Conservation (phyloP, 2,797 vertebrate species). For the Brotula barbata region DNA sequence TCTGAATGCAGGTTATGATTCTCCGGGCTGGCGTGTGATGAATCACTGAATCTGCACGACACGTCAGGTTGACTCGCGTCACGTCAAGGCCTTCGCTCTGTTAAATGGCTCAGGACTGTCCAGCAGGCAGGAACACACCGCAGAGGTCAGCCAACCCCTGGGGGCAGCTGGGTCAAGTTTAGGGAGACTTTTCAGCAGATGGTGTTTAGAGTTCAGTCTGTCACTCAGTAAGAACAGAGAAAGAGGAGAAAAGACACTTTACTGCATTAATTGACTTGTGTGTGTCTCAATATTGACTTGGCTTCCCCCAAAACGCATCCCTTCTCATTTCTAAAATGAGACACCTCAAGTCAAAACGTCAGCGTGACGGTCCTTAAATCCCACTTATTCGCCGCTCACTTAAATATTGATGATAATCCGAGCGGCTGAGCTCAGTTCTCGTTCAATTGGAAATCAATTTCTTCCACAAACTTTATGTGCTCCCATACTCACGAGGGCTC, state of each 20-base stretch:
- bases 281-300: slow-evolving; percentile 65
- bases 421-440: slow-evolving; percentile 39
- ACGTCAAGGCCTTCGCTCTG: slow-evolving; percentile 23
- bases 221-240: slow-evolving; percentile 65
- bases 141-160: slow-evolving; percentile 61
- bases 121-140: slow-evolving; percentile 17
- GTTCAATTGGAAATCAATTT: slow-evolving; percentile 65
- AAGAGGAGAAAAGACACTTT: slow-evolving; percentile 69
- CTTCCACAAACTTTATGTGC: slow-evolving; percentile 29
- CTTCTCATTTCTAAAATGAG: slow-evolving; percentile 59
- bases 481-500: no score
- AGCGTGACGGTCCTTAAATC: slow-evolving; percentile 69
- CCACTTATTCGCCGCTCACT: slow-evolving; percentile 66
- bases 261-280: slow-evolving; percentile 65
- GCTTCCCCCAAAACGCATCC: slow-evolving; percentile 22
- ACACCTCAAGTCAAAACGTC: slow-evolving; percentile 72
- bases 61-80: slow-evolving; percentile 49
- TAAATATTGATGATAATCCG: slow-evolving; percentile 73
- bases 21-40: slow-evolving; percentile 37
- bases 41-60: slow-evolving; percentile 34
- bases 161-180: slow-evolving; percentile 75
- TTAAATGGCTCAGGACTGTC: slow-evolving; percentile 26
- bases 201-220: slow-evolving; percentile 70
- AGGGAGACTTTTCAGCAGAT: slow-evolving; percentile 75
- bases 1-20: slow-evolving; percentile 52